Base-by-base conservation (phyloP, 2,888 invertebrate species). In the Drosophila borealis region DNA sequence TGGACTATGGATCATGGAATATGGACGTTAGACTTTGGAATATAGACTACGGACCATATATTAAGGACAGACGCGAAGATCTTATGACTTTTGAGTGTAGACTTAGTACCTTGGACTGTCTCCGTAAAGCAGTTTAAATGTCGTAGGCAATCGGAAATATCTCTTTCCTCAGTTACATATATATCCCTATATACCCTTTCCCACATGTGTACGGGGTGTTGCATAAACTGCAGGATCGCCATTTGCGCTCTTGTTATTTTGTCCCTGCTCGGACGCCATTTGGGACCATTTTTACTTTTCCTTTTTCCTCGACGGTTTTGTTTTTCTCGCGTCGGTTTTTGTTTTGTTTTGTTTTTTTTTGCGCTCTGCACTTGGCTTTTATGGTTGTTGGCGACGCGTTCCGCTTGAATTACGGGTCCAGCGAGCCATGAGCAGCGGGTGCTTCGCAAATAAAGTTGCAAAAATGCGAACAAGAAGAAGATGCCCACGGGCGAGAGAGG, bases 401-500 rank as follows among this genome's bases (percentile, higher is more conserved):
- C 70, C 89, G 84, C 84, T 88, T 89, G 84, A 85, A 85, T 89
- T 89, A 78, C 77, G 81, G 63, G 69, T 59, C 80, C 89, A 86
- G 80, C 83, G 87, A 82, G 89, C 74, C 74, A 53, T 81, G 71
- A 74, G 56, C 75, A 64, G 76, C 60, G 68, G 60, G 62, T 53
- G 74, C 8, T 41, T 25, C 13, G 59, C 76, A 80, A 83, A 82
- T 83, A 89, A 87, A 82, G 78, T 83, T 82, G 70, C 87, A 57
- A 51, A 70, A 42, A 42, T 45, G 11, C 11, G 9, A 68, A 46
- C 14, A 41, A 41, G 48, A 49, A 53, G 46, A 66, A 55, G 36
- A 51, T 54, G 29, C 29, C 29, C 29, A 37, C 10, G 21, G 21
- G 25, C 54, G 19, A 17, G 29, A 19, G 5, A 34, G 48, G 14